A percentile compares a stretch with the other conserved stretches of the same genome.
Evolutionary conservation across 2,113 vertebrate genomes (phyloP).

Genomic region (Petroica traversi): DNA sequence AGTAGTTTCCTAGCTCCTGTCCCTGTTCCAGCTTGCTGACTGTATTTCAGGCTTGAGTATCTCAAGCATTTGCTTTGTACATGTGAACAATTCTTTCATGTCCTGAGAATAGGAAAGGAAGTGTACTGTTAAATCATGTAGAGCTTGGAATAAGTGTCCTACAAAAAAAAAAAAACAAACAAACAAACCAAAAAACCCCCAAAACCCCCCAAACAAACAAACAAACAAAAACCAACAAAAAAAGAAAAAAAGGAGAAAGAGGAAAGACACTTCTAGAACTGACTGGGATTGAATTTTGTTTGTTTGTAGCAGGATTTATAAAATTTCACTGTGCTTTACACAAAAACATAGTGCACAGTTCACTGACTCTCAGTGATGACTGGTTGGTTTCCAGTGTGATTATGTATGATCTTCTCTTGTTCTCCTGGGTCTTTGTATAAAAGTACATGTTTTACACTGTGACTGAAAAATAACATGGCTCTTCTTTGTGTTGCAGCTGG

Average conservation of each 20-base stretch:
- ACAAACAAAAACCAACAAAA: too few relatives aligned
- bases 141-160: not conserved
- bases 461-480: not conserved
- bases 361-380: not conserved
- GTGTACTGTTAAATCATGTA: not conserved
- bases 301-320: not conserved
- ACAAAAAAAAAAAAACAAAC: too few relatives aligned
- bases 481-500: not conserved
- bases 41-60: not conserved
- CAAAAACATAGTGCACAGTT: not conserved
- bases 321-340: not conserved
- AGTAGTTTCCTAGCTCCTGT: not conserved
- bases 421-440: not conserved
- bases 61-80: not conserved
- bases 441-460: not conserved
- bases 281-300: not conserved
- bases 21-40: not conserved
- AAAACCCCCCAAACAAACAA: too few relatives aligned
- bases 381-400: not conserved
- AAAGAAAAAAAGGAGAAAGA: not conserved
- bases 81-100: not conserved
- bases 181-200: too few relatives aligned
- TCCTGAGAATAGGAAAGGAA: not conserved
- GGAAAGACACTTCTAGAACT: not conserved
- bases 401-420: not conserved